Base-by-base conservation (phyloP, 2,888 invertebrate genomes). In the Volucella inanis region DNA sequence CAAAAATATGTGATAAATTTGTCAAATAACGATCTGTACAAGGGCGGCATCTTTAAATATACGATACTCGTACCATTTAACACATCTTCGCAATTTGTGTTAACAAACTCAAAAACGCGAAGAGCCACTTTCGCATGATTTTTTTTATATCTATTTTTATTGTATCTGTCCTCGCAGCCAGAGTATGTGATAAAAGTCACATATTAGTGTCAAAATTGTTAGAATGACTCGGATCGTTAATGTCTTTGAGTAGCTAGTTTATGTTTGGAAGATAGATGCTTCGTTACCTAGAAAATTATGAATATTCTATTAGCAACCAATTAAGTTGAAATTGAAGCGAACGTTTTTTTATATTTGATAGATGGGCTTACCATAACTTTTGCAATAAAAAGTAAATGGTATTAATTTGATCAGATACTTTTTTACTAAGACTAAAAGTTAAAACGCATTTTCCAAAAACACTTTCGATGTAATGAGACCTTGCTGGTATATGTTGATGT, bases 11-110 rank as follows among this genome's bases (percentile, higher is more conserved):
- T 10, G 62, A 54, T 72, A 39, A 54, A 62, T 62, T 49, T 64
- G 55, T 14, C 47, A 39, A 64, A 47, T 55, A 74, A 18, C 39
- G 45, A 74, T 47, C 54, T 38, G 45, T 11, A 68, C 47, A 41
- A 18, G 50, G 45, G 49, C 49, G 18, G 12, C 18, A 49, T 49
- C 22, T 47, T 47, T 31, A 54, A 41, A 41, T 59, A 59, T 41
- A n/a, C 52, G 41, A 67, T 45, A 31, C 14, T 15, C 43, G 15
- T 45, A 52, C 52, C 52, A 49, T 22, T 57, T 45, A 57, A 64
- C 75, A 70, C 64, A 68, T 80, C 62, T 68, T 62, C 15, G 49
- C 68, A 80, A 68, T 80, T 80, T 75, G 80, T 80, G 62, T 75
- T 64, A 80, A 68, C 79, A 61, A 55, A 31, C 38, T 45, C 57